phyloP scores from a whole-genome alignment of 2,797 vertebrate species.

The Sebastes steindachneri region DNA sequence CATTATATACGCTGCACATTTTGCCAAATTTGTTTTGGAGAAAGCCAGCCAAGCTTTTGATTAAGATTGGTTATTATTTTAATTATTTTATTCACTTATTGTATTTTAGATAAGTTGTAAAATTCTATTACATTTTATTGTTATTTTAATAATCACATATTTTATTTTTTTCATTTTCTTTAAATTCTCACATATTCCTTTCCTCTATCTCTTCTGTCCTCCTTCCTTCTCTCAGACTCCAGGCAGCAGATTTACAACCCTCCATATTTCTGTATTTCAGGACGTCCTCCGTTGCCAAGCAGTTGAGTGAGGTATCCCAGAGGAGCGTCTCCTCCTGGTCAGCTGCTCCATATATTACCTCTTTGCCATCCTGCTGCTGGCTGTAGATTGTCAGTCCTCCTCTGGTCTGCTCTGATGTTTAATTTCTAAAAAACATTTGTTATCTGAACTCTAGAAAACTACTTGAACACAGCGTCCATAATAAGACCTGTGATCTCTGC shows the following conservation, averaged over 20 bases:
- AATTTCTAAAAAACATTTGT: slow-evolving; percentile 36
- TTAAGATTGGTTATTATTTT: too few species aligned
- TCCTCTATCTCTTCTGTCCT: not conserved
- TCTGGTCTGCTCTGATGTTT: slow-evolving; percentile 13
- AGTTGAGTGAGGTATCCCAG: slow-evolving; percentile 36
- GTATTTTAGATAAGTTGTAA: too few species aligned
- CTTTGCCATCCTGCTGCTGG: slow-evolving; percentile 15
- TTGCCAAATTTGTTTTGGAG: not conserved
- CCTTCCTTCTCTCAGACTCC: not conserved
- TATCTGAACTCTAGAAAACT: slow-evolving; percentile 20
- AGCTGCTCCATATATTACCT: slow-evolving; percentile 30
- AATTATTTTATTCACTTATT: too few species aligned
- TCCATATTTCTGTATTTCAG: slow-evolving; percentile 18
- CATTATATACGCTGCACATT: not conserved
- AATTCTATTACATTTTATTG: too few species aligned
- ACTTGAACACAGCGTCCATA: not conserved
- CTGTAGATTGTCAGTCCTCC: slow-evolving; percentile 5
- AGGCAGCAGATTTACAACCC: slow-evolving; percentile 31
- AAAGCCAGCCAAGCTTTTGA: too few species aligned
- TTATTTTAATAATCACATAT: too few species aligned
- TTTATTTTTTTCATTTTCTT: not conserved
- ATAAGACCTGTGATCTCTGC: not conserved
- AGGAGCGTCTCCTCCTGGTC: slow-evolving; percentile 39
- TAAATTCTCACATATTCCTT: not conserved
- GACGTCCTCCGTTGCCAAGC: slow-evolving; percentile 1